These are phyloP conservation scores for Acyrthosiphon pisum DNA, from an alignment of 1,140 invertebrate genomes.

Conservation along the genomic window DNA sequence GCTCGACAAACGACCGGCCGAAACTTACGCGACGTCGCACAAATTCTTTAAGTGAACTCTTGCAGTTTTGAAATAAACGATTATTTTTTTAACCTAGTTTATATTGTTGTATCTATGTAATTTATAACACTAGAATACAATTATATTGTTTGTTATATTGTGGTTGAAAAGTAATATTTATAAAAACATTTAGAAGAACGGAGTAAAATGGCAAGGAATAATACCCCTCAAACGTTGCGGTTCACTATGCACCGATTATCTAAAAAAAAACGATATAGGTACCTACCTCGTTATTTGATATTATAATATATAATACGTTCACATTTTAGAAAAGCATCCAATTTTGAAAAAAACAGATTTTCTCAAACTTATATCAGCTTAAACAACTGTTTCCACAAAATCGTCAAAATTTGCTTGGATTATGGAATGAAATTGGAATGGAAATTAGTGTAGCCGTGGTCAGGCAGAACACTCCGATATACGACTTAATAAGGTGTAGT, in stretches of 20 bases:
- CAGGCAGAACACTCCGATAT: too few relatives aligned
- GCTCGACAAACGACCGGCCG: neutral
- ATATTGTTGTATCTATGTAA: neutral
- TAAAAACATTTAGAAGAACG: neutral
- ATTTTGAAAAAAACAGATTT: too few relatives aligned
- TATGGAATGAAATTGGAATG: too few relatives aligned
- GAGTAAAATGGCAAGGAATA: neutral
- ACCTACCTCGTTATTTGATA: too few relatives aligned
- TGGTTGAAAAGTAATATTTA: neutral
- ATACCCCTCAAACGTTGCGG: neutral
- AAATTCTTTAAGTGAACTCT: neutral
- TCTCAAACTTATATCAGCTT: too few relatives aligned
- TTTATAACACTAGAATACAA: neutral
- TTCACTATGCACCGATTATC: rapidly evolving
- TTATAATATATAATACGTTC: too few relatives aligned
- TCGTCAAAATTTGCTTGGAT: too few relatives aligned
- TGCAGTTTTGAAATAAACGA: neutral
- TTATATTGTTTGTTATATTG: neutral
- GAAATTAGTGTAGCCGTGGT: too few relatives aligned
- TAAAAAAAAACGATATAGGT: neutral
- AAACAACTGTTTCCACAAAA: too few relatives aligned
- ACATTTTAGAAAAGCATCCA: too few relatives aligned
- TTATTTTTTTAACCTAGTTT: neutral
- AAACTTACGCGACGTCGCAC: neutral
- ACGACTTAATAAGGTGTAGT: too few relatives aligned